These are phyloP conservation scores for Vulpes lagopus DNA, from an alignment of 2,113 vertebrate genomes.

Conservation along the genomic window DNA sequence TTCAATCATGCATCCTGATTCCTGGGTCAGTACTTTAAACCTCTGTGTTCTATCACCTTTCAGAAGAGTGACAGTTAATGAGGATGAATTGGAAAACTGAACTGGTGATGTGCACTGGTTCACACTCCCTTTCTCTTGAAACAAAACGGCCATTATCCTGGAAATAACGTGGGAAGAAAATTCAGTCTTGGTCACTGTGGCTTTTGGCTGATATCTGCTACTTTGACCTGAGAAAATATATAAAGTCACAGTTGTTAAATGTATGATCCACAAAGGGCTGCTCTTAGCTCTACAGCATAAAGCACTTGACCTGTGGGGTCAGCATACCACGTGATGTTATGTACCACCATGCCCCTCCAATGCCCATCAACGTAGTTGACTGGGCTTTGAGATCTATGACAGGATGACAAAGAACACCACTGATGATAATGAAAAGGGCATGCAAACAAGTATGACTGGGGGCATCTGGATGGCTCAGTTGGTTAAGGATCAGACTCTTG, in stretches of 20 bases:
- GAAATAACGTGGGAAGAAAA: background rate
- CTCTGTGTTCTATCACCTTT: background rate
- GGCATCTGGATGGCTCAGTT: background rate
- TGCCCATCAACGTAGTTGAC: accelerated
- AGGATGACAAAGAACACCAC: background rate
- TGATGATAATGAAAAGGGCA: background rate
- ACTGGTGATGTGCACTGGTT: background rate
- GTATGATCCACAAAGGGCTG: background rate
- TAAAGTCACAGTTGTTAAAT: background rate
- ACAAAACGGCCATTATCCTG: no score
- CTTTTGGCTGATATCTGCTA: background rate
- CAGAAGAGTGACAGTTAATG: background rate
- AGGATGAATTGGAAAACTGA: background rate
- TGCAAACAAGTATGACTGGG: background rate
- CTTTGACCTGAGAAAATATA: background rate
- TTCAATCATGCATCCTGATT: background rate
- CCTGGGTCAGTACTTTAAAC: accelerated
- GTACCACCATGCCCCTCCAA: background rate
- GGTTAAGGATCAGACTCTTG: background rate
- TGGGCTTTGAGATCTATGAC: background rate
- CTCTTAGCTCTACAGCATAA: background rate
- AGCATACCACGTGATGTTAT: background rate
- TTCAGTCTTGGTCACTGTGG: background rate
- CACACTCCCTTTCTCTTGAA: background rate
- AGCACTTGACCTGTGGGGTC: background rate